Base-by-base conservation (phyloP, 2,888 invertebrate species). In the Gasteruption jaculator region DNA sequence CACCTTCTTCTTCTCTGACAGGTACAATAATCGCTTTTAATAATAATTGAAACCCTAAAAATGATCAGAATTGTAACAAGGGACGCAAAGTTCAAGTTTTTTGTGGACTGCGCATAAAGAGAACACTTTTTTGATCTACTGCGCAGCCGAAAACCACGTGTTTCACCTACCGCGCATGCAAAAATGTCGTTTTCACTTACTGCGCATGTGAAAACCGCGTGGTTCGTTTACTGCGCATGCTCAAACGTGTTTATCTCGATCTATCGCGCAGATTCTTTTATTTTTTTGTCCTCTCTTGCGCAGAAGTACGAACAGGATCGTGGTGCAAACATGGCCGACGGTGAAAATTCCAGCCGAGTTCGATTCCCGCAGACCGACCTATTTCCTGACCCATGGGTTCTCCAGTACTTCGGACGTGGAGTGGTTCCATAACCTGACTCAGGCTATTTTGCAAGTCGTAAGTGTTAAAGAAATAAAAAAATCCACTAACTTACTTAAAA, bases 301-400 rank as follows among this genome's bases (percentile, higher is more conserved):
- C 30, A 24, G 50, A 27, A 26, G 32, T 7, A n/a, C 30, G n/a
- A 22, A 27, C 19, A 14, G n/a, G n/a, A n/a, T n/a, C n/a, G n/a
- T n/a, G n/a, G n/a, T n/a, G n/a, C n/a, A 38, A 41, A 46, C 51
- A 10, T 54, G 56, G 54, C 57, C 57, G 5, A 63, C 20, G 35
- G 58, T 45, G 53, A 45, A 41, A 56, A 57, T 36, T 48, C 56
- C 34, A 60, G 51, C 47, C 26, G 64, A 27, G 45, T 57, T 36
- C 32, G 40, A 43, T 39, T 35, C 49, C 4, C 21, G 6, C 0
- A 54, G 52, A 31, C 52, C 53, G 31, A 72, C 72, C 0, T 61
- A 61, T 35, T 59, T 72, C 39, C 57, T 73, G 6, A 62, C 68
- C 14, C 73, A 73, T 44, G 73, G 73, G 19, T 72, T 62, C 41